These are phyloP conservation scores for Alviniconcha strummeri DNA, from an alignment of 2,888 invertebrate species.

Conservation along the genomic window DNA sequence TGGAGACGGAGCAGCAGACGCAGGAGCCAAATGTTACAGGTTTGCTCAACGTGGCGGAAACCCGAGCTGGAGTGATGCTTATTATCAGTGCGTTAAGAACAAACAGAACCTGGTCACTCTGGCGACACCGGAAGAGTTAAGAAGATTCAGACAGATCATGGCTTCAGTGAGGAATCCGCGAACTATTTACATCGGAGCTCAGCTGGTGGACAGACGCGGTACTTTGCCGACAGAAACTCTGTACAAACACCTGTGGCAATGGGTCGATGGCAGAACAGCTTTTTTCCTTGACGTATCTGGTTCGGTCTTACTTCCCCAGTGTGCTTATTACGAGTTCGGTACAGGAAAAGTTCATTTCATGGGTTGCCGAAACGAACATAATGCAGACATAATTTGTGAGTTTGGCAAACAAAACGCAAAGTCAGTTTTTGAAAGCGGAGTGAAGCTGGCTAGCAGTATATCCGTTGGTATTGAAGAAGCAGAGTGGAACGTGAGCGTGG, in stretches of 20 bases:
- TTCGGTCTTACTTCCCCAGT: background rate
- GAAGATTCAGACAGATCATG: background rate
- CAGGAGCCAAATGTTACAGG: background rate
- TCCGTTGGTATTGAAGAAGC: background rate
- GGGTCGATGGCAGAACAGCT: conserved; percentile 7
- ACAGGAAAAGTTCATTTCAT: background rate
- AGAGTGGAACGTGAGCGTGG: background rate
- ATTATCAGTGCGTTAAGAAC: background rate
- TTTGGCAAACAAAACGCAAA: background rate
- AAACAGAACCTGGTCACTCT: background rate
- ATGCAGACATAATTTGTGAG: background rate
- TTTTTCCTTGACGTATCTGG: background rate
- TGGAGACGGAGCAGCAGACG: background rate
- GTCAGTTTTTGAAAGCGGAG: background rate
- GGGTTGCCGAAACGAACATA: background rate
- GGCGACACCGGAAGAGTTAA: background rate
- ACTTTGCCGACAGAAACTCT: background rate
- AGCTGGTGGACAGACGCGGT: background rate
- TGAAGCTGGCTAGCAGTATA: too few relatives aligned
- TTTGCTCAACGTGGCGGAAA: background rate
- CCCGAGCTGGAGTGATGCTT: background rate
- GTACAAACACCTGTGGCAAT: conserved; percentile 4
- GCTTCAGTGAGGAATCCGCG: background rate
- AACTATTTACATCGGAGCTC: background rate
- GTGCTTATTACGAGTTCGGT: background rate